phyloP scores from a whole-genome alignment of 1,140 invertebrate genomes.

The Cataglyphis hispanica region DNA sequence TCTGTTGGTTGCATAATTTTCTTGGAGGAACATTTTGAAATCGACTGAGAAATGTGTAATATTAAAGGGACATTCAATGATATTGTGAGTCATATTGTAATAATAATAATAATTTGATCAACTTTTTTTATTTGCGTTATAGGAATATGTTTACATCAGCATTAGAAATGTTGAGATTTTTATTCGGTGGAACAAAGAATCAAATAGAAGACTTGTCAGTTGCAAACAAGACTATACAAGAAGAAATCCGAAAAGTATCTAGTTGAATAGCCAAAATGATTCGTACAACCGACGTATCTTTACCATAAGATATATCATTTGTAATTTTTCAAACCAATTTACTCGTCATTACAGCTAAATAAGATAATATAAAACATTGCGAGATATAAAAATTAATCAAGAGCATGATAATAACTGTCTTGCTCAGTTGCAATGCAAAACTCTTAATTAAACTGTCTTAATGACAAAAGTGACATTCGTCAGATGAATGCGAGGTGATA shows the following conservation, averaged over 20 bases:
- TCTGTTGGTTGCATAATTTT: too few relatives aligned
- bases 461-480: not conserved
- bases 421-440: not conserved
- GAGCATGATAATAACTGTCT: not conserved
- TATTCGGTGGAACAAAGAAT: slow-evolving; percentile 16
- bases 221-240: not conserved
- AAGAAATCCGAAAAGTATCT: not conserved
- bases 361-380: not conserved
- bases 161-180: slow-evolving; percentile 22
- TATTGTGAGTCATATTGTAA: not conserved
- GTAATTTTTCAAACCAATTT: not conserved
- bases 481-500: not conserved
- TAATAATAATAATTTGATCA: not conserved
- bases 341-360: not conserved
- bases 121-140: slow-evolving; percentile 5
- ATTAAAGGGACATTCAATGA: slow-evolving; percentile 1
- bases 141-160: slow-evolving; percentile 45
- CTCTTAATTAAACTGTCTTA: too few relatives aligned
- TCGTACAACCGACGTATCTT: not conserved
- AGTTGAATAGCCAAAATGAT: slow-evolving; percentile 30
- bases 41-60: not conserved
- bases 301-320: not conserved
- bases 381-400: not conserved
- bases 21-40: too few relatives aligned
- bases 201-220: slow-evolving; percentile 22